phyloP scores from a whole-genome alignment of 2,113 vertebrate species.

The Protobothrops mucrosquamatus region DNA sequence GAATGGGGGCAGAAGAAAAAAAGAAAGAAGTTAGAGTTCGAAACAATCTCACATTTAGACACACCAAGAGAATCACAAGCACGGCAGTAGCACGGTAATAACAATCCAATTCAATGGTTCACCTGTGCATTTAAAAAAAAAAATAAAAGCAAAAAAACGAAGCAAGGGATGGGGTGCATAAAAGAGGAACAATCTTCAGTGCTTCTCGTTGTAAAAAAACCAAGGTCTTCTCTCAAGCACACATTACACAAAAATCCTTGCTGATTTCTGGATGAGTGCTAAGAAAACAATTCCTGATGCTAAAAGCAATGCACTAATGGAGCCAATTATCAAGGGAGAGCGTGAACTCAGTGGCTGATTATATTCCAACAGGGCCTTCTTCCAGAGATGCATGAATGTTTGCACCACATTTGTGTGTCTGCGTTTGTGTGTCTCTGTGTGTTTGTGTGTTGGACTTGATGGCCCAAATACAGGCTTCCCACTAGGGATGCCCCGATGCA shows the following conservation, averaged over 20 bases:
- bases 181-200: neutral
- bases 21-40: slow-evolving; percentile 32
- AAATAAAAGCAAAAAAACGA: neutral
- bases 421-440: too few species aligned
- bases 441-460: neutral
- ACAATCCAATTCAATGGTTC: neutral
- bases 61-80: neutral
- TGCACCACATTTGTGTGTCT: neutral
- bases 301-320: neutral
- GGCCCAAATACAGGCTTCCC: neutral
- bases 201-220: neutral
- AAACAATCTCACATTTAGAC: neutral
- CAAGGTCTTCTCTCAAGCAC: neutral
- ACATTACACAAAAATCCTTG: neutral
- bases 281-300: neutral
- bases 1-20: neutral
- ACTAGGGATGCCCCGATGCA: neutral
- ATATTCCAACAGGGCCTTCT: neutral
- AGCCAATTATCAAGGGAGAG: neutral
- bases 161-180: neutral
- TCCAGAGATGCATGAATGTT: neutral
- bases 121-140: neutral
- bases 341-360: neutral
- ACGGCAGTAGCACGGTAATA: too few species aligned
- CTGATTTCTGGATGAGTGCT: neutral